A percentile compares a stretch with the other conserved stretches of the same genome.
These are phyloP conservation scores for Crotalus tigris DNA, from an alignment of 2,113 vertebrate species.

Conservation along the genomic window DNA sequence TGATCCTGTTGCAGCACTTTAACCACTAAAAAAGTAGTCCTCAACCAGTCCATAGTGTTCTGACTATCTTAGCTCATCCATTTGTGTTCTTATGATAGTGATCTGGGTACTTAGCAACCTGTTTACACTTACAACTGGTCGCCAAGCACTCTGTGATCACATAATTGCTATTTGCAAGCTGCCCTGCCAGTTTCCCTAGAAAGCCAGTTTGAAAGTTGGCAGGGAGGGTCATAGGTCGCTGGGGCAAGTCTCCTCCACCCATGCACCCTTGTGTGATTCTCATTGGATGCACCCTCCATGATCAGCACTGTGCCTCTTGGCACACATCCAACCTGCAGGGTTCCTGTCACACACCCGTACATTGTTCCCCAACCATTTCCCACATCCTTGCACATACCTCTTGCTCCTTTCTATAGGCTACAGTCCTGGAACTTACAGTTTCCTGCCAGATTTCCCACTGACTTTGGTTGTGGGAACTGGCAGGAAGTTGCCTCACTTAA, in stretches of 20 bases:
- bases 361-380: background rate
- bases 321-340: background rate
- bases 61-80: background rate
- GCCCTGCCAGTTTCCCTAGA: background rate
- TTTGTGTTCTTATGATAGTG: background rate
- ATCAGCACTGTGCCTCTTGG: background rate
- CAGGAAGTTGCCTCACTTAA: background rate
- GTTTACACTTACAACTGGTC: background rate
- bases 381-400: background rate
- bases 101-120: background rate
- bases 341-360: background rate
- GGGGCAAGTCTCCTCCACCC: background rate
- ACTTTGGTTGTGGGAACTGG: background rate
- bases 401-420: background rate
- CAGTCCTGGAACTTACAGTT: background rate
- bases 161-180: background rate
- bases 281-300: background rate
- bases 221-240: background rate
- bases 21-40: background rate
- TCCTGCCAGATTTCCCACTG: background rate
- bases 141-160: background rate
- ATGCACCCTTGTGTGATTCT: background rate
- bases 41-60: background rate
- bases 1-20: background rate
- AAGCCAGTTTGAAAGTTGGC: background rate